These are phyloP conservation scores for Sialia sialis DNA, from an alignment of 2,113 vertebrate species.

Conservation along the genomic window DNA sequence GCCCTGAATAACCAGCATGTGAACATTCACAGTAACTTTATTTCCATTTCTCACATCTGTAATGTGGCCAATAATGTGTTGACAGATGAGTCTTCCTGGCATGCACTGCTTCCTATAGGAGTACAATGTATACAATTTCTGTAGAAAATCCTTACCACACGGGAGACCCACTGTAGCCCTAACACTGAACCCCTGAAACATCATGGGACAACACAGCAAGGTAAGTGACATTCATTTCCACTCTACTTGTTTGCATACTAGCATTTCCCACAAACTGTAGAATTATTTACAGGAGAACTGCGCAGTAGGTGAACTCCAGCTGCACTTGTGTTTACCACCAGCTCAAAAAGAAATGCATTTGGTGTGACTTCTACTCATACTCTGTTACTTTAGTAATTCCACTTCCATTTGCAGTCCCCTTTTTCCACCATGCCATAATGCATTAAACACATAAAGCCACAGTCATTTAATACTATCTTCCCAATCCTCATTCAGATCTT, in stretches of 20 bases:
- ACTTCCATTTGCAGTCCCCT: conserved; percentile 17
- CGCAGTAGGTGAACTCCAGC: conserved; percentile 15
- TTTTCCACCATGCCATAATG: conserved; percentile 39
- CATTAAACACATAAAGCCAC: conserved; percentile 64
- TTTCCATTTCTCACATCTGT: background rate
- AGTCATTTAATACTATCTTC: conserved; percentile 16
- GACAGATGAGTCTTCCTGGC: background rate
- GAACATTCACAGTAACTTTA: conserved; percentile 14
- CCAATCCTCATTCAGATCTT: conserved; percentile 78
- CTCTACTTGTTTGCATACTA: conserved; percentile 16
- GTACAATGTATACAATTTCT: conserved; percentile 7
- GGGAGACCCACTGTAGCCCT: background rate
- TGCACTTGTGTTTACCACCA: background rate
- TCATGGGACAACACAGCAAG: conserved; percentile 8
- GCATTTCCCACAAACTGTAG: conserved; percentile 45
- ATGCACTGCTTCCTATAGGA: conserved; percentile 19
- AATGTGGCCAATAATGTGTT: background rate
- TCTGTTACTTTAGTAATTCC: background rate
- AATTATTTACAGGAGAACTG: conserved; percentile 71
- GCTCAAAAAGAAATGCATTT: conserved; percentile 30
- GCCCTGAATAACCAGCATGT: background rate
- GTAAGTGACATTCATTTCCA: conserved; percentile 39
- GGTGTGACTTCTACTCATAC: conserved; percentile 13
- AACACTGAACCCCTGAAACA: conserved; percentile 18
- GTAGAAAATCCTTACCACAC: background rate